These are phyloP conservation scores for Tetranychus urticae DNA, from an alignment of 1,140 invertebrate species.

Conservation along the genomic window DNA sequence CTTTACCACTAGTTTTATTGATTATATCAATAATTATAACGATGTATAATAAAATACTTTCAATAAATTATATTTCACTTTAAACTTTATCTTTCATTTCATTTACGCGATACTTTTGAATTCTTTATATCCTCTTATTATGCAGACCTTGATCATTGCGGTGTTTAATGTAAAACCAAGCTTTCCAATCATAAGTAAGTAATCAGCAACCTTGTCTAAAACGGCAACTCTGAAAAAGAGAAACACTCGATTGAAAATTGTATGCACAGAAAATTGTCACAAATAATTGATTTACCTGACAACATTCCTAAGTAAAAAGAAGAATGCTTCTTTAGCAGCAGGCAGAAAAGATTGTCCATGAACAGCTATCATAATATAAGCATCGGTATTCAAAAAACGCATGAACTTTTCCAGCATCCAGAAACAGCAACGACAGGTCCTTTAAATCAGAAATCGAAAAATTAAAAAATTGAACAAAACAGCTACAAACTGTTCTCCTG, in stretches of 20 bases:
- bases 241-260: constrained; percentile 5
- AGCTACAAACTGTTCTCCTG: background rate
- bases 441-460: constrained; percentile 13
- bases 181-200: constrained; percentile 71
- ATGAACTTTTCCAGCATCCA: constrained; percentile 75
- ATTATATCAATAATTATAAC: too few species aligned
- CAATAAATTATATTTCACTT: too few species aligned
- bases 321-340: constrained; percentile 69
- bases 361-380: constrained; percentile 88
- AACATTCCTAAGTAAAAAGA: constrained; percentile 66
- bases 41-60: too few species aligned
- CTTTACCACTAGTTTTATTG: too few species aligned
- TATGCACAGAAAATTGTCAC: constrained; percentile 14
- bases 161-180: constrained; percentile 17
- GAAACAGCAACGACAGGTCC: constrained; percentile 62
- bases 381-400: constrained; percentile 39
- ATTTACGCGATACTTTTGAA: too few species aligned
- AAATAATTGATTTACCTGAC: constrained; percentile 18
- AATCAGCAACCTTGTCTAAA: constrained; percentile 71
- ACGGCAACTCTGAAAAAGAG: constrained; percentile 41
- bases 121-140: too few species aligned
- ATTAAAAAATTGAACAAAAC: too few species aligned
- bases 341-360: constrained; percentile 75
- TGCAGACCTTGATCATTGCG: too few species aligned
- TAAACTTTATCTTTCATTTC: too few species aligned